Base-by-base conservation (phyloP, 64 coral and sea anemone species). In the Acropora yongei region DNA sequence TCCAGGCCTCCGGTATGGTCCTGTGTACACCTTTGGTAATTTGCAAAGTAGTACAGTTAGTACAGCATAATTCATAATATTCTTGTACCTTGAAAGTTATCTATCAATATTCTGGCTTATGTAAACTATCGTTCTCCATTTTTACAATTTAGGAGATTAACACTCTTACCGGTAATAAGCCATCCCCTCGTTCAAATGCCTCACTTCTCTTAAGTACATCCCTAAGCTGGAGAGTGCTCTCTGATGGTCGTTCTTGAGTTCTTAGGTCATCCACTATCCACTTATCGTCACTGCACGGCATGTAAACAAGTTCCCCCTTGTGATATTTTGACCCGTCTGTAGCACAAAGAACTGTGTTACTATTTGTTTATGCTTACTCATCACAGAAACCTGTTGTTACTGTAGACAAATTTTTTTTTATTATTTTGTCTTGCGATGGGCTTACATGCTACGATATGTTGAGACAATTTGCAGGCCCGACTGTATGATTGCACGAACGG, bases 161-260 rank as follows among this genome's bases (percentile, higher is more conserved):
- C 14, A n/a, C 72, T 90, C 92, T 88, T 76, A 93, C 86, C 49
- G 86, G 92, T 67, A 93, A 20, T 41, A 93, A 75, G 13, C 86
- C 79, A 63, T 83, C 86, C 13, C 86, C 92, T 3, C 49, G 42
- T 78, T 94, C 92, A 46, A 82, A 94, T 44, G 41, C 79, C 72
- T 94, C 78, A 41, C 92, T 89, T 75, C 42, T 75, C 42, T 50
- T 89, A 17, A 94, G 78, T 0, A 89, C 92, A 41, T 94, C 86
- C 4, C 72, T 84, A 8, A 94, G 66, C 1, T 82, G 78, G 5
- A 57, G 57, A 13, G 8, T 47, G 13, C 41, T 47, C 13, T 75
- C 86, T 48, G n/a, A 6, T 0, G 79, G 92, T 9, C 72, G 68
- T 17, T 57, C 2, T 72, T 57, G 57, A 18, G 4, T 61, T 11